phyloP scores from a whole-genome alignment of 2,797 vertebrate genomes.

The Ptychobarbus kaznakovi region DNA sequence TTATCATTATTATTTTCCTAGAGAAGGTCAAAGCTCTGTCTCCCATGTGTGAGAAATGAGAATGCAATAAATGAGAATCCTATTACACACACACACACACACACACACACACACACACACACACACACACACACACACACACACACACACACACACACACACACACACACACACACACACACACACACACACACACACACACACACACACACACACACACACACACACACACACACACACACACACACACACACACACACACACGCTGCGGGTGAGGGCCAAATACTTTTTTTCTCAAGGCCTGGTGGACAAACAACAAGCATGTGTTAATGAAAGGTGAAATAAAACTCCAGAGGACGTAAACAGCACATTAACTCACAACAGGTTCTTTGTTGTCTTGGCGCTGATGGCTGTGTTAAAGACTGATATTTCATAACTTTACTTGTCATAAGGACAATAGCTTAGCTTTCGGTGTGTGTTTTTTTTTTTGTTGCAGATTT shows the following conservation, averaged over 20 bases:
- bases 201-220: not conserved
- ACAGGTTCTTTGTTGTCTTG: slow-evolving; percentile 54
- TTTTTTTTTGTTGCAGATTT: slow-evolving; percentile 54
- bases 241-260: not conserved
- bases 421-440: slow-evolving; percentile 63
- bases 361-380: slow-evolving; percentile 66
- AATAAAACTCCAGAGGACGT: slow-evolving; percentile 62
- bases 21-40: slow-evolving; percentile 46
- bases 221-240: not conserved
- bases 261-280: slow-evolving; percentile 14
- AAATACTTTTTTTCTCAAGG: slow-evolving; percentile 33
- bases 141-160: not conserved
- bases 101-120: not conserved
- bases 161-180: not conserved
- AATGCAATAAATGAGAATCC: slow-evolving; percentile 56
- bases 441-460: slow-evolving; percentile 56
- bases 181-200: slow-evolving; percentile 16
- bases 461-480: slow-evolving; percentile 59
- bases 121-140: not conserved
- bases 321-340: slow-evolving; percentile 64
- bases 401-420: slow-evolving; percentile 57
- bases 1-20: slow-evolving; percentile 41
- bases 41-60: slow-evolving; percentile 53
- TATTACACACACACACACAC: slow-evolving; percentile 19
- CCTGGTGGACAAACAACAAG: slow-evolving; percentile 47